Base-by-base conservation (phyloP, 2,888 invertebrate species). In the Pristionchus exspectatus region DNA sequence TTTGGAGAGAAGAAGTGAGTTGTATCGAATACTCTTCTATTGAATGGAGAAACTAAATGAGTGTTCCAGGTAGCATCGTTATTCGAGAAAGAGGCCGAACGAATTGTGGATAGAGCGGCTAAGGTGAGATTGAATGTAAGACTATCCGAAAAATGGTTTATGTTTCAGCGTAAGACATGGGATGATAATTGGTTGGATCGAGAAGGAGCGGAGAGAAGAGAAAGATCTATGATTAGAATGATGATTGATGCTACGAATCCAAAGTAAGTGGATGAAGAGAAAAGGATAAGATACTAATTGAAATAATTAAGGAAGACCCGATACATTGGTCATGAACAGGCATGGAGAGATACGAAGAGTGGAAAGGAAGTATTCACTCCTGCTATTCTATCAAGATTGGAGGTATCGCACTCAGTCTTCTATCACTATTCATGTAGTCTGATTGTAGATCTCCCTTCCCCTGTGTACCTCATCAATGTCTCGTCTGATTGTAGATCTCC, bases 1-100 rank as follows among this genome's bases (percentile, higher is more conserved):
- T 89, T 83, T 89, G 89, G 89, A 89, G 89, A 63, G 81, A 89
- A 16, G 89, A 89, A 50, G 89, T 74, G 30, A 9, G 83, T 56
- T 24, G 56, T 4, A 44, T 38, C 12, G 30, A 50, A 7, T 7
- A 7, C 10, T 50, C 3, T 30, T 27, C 69, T 12, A 30, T 30
- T 30, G 30, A 63, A 10, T 63, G 63, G 5, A 14, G n/a, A n/a
- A n/a, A n/a, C n/a, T 30, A 7, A 30, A 16, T 10, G 10, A 30
- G 30, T 16, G 30, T 69, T 87, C 7, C 74, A 88, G 87, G 87
- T 88, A 16, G 72, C 87, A 9, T 54, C 74, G 0, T 38, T 88
- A 24, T 88, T 88, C 74, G 87, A 74, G 56, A 38, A 63, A 24
- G 87, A 88, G 30, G 87, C 74, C 3, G 87, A 88, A 24, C 54